Base-by-base conservation (phyloP, 1,140 invertebrate genomes). In the Parapsyche elsis region DNA sequence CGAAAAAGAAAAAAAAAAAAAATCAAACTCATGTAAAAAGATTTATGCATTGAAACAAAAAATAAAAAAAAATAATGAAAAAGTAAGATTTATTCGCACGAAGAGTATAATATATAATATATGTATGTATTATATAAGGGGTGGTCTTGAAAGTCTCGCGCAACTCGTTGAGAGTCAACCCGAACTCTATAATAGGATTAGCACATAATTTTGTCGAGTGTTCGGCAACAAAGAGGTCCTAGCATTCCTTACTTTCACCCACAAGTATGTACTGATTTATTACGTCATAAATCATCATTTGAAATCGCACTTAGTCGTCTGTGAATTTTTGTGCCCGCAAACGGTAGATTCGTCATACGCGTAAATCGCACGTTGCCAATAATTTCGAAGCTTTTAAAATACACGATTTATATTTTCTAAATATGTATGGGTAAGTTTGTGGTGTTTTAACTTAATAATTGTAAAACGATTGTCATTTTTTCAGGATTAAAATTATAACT, bases 1-100 rank as follows among this genome's bases (percentile, higher is more conserved):
- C 14, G 95, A 95, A 85, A 90, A 88, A 86, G 9, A 81, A 80
- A 81, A 81, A 84, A 79, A 38, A n/a, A 71, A 4, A 57, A 9
- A 70, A 57, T 45, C 64, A 53, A 23, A 26, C 38, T 30, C 9
- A n/a, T 19, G 16, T 5, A 4, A 38, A 38, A 38, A 38, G 30
- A 38, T 38, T 38, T 38, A 38, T 38, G 30, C 7, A 38, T 38
- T 38, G 30, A 30, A 44, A 64, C 38, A n/a, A 49, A 49, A n/a
- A n/a, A n/a, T n/a, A n/a, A n/a, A n/a, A n/a, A n/a, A n/a, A n/a
- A n/a, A 59, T 21, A 21, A 59, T 4, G 10, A 4, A 9, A 59
- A 59, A 59, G n/a, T 59, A 5, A 59, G 21, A 16, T 38, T 38
- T 38, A 38, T 38, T 38, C 30, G 30, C 1, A 7, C 30, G 30